Evolutionary conservation across 2,888 invertebrate species (phyloP).

Genomic region (Tethea ocularis): DNA sequence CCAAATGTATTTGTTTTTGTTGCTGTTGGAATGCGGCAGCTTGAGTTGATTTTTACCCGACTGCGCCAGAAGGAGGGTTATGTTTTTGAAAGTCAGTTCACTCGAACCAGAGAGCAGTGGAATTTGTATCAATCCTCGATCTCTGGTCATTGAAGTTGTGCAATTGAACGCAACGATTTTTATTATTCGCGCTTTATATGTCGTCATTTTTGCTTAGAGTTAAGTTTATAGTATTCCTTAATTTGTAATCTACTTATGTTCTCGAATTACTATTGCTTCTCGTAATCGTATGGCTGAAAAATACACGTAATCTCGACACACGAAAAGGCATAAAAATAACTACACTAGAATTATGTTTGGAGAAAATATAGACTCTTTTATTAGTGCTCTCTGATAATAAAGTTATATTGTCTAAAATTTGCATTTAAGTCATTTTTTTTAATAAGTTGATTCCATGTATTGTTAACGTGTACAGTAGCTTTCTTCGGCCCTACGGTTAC

Average conservation of each 20-base stretch:
- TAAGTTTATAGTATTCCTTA: constrained; percentile 13
- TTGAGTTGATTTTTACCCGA: not conserved
- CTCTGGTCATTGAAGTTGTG: not conserved
- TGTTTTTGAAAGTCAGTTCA: not conserved
- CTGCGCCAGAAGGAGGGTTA: no score
- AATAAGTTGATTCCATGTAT: no score
- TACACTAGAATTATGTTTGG: not conserved
- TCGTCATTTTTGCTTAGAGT: not conserved
- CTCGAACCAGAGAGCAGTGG: not conserved
- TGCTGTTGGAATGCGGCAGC: not conserved
- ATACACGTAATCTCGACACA: no score
- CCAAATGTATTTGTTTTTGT: no score
- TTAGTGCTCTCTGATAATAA: no score
- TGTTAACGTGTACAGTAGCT: no score
- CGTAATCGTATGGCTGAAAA: constrained; percentile 1
- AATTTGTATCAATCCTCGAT: not conserved
- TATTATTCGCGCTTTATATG: not conserved
- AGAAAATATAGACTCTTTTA: no score
- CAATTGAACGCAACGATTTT: not conserved
- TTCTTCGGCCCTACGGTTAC: not conserved
- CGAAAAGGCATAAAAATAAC: not conserved
- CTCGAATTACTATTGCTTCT: constrained; percentile 22
- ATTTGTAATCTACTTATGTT: constrained; percentile 17
- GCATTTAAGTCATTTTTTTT: no score
- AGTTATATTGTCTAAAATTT: no score